These are phyloP conservation scores for Callimorpha dominula DNA, from an alignment of 2,888 invertebrate species.

Conservation along the genomic window DNA sequence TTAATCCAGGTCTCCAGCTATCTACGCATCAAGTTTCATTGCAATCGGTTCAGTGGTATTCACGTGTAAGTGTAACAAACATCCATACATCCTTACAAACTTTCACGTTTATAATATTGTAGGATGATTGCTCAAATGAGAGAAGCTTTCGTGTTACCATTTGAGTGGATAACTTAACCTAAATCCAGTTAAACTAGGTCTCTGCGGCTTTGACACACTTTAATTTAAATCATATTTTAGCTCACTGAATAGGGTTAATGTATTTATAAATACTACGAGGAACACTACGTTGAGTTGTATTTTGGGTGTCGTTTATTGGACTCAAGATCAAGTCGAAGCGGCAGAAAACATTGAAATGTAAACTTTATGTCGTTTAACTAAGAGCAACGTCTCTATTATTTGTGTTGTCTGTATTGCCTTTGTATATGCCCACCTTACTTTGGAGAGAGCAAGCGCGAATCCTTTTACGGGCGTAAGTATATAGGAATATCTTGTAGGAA, in stretches of 20 bases:
- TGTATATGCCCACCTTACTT: background rate
- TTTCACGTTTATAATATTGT: too few species aligned
- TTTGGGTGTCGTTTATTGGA: background rate
- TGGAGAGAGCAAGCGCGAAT: background rate
- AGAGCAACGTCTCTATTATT: background rate
- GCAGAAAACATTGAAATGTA: background rate
- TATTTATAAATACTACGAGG: background rate
- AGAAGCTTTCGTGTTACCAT: conserved; percentile 16
- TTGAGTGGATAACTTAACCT: conserved; percentile 43
- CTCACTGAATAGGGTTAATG: conserved; percentile 25
- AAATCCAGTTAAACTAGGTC: conserved; percentile 35
- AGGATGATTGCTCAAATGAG: too few species aligned
- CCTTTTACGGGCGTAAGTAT: too few species aligned
- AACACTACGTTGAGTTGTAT: background rate
- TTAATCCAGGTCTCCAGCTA: too few species aligned
- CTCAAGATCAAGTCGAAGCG: background rate
- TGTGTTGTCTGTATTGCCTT: background rate
- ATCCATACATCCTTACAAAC: too few species aligned
- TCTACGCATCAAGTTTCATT: too few species aligned
- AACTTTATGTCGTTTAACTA: background rate
- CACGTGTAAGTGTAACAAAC: too few species aligned
- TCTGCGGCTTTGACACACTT: conserved; percentile 42
- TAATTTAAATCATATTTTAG: conserved; percentile 31
- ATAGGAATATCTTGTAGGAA: too few species aligned
- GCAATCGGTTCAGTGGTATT: too few species aligned